Evolutionary conservation across 2,888 invertebrate species (phyloP).

Genomic region (Cremastobaeus sp.): DNA sequence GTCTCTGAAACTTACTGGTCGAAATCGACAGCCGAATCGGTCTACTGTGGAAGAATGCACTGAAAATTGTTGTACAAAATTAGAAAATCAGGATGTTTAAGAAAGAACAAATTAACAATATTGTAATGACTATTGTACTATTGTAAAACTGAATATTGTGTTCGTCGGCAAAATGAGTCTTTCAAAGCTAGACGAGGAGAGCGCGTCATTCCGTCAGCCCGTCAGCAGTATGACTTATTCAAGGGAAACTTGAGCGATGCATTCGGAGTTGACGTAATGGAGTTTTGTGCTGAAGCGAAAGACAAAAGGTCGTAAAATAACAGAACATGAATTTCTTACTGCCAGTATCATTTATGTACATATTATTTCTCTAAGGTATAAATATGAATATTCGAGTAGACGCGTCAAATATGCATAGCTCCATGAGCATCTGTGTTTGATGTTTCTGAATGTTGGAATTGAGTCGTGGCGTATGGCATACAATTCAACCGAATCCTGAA

Average conservation of each 20-base stretch:
- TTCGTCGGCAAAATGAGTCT: conserved; percentile 39
- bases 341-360: conserved; percentile 74
- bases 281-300: conserved; percentile 15
- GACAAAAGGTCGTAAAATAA: conserved; percentile 4
- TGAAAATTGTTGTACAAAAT: conserved; percentile 17
- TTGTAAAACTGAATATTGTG: conserved; percentile 11
- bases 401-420: conserved; percentile 62
- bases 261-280: background rate
- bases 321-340: conserved; percentile 62
- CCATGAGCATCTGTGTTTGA: conserved; percentile 47
- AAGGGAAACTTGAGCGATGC: conserved; percentile 19
- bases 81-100: conserved; percentile 1
- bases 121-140: background rate
- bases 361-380: conserved; percentile 65
- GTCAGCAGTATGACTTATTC: conserved; percentile 27
- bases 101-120: background rate
- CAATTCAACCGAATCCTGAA: conserved; percentile 27
- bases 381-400: conserved; percentile 64
- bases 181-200: conserved; percentile 28
- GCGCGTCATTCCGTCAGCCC: conserved; percentile 29
- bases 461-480: conserved; percentile 17
- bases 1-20: conserved; percentile 13
- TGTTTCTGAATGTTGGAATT: conserved; percentile 43
- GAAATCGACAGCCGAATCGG: conserved; percentile 18
- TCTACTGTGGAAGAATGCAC: background rate